These are phyloP conservation scores for Scomberomorus guttatus DNA, from an alignment of 2,797 vertebrate species.

Conservation along the genomic window DNA sequence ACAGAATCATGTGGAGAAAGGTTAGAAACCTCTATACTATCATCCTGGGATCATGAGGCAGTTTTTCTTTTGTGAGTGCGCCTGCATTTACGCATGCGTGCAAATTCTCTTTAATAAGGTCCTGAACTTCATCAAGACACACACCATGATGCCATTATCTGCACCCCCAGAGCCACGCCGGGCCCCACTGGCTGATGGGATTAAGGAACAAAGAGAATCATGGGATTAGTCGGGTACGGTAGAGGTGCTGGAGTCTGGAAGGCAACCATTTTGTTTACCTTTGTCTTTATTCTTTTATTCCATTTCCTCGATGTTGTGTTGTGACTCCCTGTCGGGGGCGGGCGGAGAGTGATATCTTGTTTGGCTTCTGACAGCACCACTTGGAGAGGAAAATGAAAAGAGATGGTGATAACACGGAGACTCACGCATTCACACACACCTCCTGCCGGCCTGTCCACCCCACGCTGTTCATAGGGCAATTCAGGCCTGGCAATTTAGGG, in stretches of 20 bases:
- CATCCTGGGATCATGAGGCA: slow-evolving; percentile 25
- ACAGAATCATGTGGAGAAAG: slow-evolving; percentile 41
- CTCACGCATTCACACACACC: slow-evolving; percentile 76
- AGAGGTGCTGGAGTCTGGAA: slow-evolving; percentile 57
- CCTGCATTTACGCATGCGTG: slow-evolving; percentile 41
- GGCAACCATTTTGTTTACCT: slow-evolving; percentile 81
- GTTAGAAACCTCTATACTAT: slow-evolving; percentile 26
- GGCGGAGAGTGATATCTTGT: slow-evolving; percentile 83
- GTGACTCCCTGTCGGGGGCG: slow-evolving; percentile 70
- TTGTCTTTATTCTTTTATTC: slow-evolving; percentile 77
- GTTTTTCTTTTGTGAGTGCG: slow-evolving; percentile 4
- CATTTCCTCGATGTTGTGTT: slow-evolving; percentile 69
- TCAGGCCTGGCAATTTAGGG: slow-evolving; percentile 82
- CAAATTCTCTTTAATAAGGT: slow-evolving; percentile 70
- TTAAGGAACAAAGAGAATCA: slow-evolving; percentile 76
- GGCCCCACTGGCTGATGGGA: slow-evolving; percentile 76
- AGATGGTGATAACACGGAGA: slow-evolving; percentile 82
- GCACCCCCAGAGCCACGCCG: slow-evolving; percentile 64
- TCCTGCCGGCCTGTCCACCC: slow-evolving; percentile 76
- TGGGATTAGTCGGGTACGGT: slow-evolving; percentile 71
- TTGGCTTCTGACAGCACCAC: slow-evolving; percentile 85
- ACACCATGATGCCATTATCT: slow-evolving; percentile 73
- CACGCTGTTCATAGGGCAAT: slow-evolving; percentile 85
- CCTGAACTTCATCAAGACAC: slow-evolving; percentile 77
- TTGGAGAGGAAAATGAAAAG: slow-evolving; percentile 86